Conservation (phyloP, 2,113 vertebrate species). For the Chloropsis hardwickii region DNA sequence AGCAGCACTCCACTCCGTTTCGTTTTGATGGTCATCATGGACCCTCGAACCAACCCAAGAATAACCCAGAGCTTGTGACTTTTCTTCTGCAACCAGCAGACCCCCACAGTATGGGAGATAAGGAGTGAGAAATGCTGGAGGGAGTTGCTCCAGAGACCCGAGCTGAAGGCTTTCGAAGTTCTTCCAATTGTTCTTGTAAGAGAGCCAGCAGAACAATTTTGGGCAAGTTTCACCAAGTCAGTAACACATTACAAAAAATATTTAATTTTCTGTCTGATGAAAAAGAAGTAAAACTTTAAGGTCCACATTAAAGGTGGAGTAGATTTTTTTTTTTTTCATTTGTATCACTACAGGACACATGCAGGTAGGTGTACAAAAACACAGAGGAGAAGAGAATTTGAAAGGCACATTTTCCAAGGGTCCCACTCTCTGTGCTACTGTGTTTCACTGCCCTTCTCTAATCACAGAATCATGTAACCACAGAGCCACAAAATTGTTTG, state of each 20-base stretch:
- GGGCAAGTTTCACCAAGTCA: background rate
- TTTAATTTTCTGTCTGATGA: background rate
- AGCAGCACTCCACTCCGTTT: background rate
- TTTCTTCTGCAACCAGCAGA: background rate
- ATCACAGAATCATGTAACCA: background rate
- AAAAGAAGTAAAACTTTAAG: background rate
- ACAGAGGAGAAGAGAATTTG: background rate
- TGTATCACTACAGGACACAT: rapidly evolving
- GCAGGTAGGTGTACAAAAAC: background rate
- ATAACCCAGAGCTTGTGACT: background rate
- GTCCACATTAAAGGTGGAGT: rapidly evolving
- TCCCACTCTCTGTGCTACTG: background rate
- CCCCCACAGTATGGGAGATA: rapidly evolving
- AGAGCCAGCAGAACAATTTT: background rate
- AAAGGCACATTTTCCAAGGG: background rate
- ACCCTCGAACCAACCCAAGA: background rate
- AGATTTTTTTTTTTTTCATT: background rate
- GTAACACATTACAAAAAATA: background rate
- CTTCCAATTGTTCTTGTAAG: rapidly evolving
- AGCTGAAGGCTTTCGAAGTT: background rate
- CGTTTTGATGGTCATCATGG: background rate
- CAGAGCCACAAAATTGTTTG: background rate
- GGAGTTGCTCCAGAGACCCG: rapidly evolving
- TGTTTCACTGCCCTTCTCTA: background rate
- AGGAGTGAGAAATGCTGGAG: background rate